Evolutionary conservation across 2,888 invertebrate genomes (phyloP), one percentile per base, ranked within the genome.

Genomic region (Atethmia centrago): DNA sequence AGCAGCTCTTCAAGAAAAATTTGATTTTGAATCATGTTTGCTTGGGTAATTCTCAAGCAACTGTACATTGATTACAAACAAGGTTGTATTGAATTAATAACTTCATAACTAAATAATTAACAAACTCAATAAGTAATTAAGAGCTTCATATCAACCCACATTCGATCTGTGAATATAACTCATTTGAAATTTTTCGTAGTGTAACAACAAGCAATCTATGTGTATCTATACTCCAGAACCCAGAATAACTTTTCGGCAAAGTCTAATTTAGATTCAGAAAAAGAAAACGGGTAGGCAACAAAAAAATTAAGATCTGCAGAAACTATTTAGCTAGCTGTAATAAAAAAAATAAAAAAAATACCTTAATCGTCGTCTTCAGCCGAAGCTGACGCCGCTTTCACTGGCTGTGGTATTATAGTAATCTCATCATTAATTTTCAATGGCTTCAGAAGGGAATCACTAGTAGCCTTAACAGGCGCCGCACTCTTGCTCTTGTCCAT

Each of bases 341-440:
- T 36, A 21, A 45, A 19, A 31, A 9, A 5, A 51, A 36, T 36
- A 42, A 10, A 31, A 36, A 58, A 45, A 61, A 55, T 89, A 92
- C 93, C 92, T 94, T 92, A 94, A 90, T 93, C 92, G 45, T 90
- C 88, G 75, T 92, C 92, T 51, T 88, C 82, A 53, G 91, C 80
- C 10, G 88, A 75, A 8, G 88, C 74, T 25, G 91, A 79, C 40
- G 90, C 79, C 3, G 89, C 77, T 56, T 92, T 93, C 3, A 97
- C 97, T 83, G 98, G 98, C 92, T 98, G 98, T 85, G 98, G 98
- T 95, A 98, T 98, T 88, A 98, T 98, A 78, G 98, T 98, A 88
- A 98, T 98, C 94, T 98, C 98, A 92, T 98, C 98, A 91, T 98
- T 98, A 88, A 98, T 98, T 95, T 98, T 98, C 82, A 98, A 93